Percentiles rank a stretch among this genome's conserved stretches.
These are phyloP conservation scores for Cerceris ruficornis DNA, from an alignment of 2,888 invertebrate genomes.

Conservation along the genomic window DNA sequence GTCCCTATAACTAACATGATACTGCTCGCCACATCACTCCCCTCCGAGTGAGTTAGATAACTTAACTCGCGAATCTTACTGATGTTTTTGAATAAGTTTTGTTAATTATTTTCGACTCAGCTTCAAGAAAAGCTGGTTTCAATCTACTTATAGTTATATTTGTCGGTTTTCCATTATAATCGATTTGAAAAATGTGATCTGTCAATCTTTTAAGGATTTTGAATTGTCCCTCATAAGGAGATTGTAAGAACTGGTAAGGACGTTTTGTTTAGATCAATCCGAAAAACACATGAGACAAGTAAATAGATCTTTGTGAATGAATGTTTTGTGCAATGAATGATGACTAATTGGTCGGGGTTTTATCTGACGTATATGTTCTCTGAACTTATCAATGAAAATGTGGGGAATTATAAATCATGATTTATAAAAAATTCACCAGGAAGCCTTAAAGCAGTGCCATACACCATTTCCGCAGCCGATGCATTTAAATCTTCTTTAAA, in stretches of 20 bases:
- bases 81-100: too few relatives aligned
- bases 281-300: conserved; percentile 16
- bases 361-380: not conserved
- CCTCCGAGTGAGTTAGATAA: too few relatives aligned
- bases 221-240: conserved; percentile 22
- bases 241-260: not conserved
- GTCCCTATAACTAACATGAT: too few relatives aligned
- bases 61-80: too few relatives aligned
- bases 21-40: too few relatives aligned
- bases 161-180: conserved; percentile 7
- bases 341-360: not conserved
- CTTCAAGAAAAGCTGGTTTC: conserved; percentile 17
- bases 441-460: conserved; percentile 1
- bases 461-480: conserved; percentile 53
- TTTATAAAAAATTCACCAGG: conserved; percentile 14
- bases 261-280: not conserved
- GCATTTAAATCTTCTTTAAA: conserved; percentile 50
- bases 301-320: conserved; percentile 10
- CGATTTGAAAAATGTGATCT: conserved; percentile 3
- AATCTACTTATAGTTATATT: conserved; percentile 12
- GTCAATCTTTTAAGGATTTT: not conserved
- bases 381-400: not conserved
- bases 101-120: too few relatives aligned
- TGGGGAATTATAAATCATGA: not conserved
- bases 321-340: not conserved